Conservation (phyloP, 1,140 invertebrate species). For the Aethina tumida region DNA sequence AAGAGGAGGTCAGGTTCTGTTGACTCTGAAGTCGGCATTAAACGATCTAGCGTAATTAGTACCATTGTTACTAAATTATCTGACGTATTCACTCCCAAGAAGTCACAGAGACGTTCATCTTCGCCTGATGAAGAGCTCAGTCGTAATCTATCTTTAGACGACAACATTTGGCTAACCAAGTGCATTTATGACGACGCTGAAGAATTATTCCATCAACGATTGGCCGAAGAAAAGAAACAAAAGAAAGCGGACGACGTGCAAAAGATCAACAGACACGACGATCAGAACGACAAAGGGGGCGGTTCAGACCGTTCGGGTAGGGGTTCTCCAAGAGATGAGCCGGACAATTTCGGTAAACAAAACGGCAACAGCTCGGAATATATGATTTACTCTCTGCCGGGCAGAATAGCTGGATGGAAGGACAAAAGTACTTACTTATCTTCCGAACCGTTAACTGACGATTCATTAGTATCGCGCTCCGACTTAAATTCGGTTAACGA, state of each 20-base stretch:
- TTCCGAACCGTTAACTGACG: constrained; percentile 33
- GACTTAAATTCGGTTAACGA: constrained; percentile 14
- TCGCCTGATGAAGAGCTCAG: constrained; percentile 6
- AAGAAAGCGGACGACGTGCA: constrained; percentile 32
- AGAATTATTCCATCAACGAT: constrained; percentile 42
- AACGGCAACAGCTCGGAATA: constrained; percentile 12
- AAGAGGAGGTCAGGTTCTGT: constrained; percentile 18
- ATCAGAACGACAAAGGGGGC: constrained; percentile 43
- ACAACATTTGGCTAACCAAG: constrained; percentile 51
- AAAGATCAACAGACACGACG: constrained; percentile 34
- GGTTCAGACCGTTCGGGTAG: constrained; percentile 50
- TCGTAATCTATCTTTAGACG: constrained; percentile 40
- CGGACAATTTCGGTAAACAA: constrained; percentile 5
- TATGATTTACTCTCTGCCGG: constrained; percentile 44
- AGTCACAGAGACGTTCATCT: constrained; percentile 5
- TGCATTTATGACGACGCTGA: constrained; percentile 52
- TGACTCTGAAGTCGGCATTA: constrained; percentile 12
- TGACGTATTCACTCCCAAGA: constrained; percentile 22
- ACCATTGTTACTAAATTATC: constrained; percentile 25
- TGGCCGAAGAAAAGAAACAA: constrained; percentile 34
- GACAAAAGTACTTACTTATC: constrained; percentile 73
- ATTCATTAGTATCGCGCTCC: background rate
- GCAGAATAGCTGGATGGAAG: constrained; percentile 70
- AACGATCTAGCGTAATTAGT: constrained; percentile 22
- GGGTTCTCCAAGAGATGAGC: constrained; percentile 38